These are phyloP conservation scores for Pelochelys cantorii DNA, from an alignment of 2,797 vertebrate genomes.

Conservation along the genomic window DNA sequence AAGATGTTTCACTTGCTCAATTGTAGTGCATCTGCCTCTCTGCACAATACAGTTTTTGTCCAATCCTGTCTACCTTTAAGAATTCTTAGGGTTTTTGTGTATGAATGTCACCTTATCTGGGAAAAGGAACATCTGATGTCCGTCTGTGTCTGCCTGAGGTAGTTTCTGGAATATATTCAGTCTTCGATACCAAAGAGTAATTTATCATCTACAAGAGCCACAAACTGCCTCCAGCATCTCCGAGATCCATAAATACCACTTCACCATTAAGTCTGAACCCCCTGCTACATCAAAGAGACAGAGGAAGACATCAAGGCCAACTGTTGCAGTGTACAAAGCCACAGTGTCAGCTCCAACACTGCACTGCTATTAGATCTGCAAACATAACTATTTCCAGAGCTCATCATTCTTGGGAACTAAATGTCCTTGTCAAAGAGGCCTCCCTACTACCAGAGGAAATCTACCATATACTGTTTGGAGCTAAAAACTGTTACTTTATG, in stretches of 20 bases:
- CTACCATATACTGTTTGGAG: conserved; percentile 18
- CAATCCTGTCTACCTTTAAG: conserved; percentile 27
- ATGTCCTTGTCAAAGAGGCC: conserved; percentile 12
- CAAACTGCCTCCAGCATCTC: conserved; percentile 53
- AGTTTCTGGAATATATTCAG: conserved; percentile 66
- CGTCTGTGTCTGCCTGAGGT: conserved; percentile 30
- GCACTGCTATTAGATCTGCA: not conserved
- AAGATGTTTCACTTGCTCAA: conserved; percentile 2
- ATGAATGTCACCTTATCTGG: conserved; percentile 25
- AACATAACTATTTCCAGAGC: conserved; percentile 14
- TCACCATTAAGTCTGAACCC: not conserved
- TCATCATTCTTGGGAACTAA: conserved; percentile 47
- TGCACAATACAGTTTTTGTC: conserved; percentile 61
- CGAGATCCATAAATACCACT: conserved; percentile 39
- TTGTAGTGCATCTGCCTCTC: not conserved
- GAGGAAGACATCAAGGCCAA: conserved; percentile 39
- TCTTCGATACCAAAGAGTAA: conserved; percentile 45
- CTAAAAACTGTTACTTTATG: conserved; percentile 13
- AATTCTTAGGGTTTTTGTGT: conserved; percentile 35
- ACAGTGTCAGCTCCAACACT: conserved; percentile 1
- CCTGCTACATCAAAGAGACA: conserved; percentile 40
- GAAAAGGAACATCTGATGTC: conserved; percentile 58
- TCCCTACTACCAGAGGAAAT: conserved; percentile 56
- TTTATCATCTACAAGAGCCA: conserved; percentile 58
- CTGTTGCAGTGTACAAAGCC: conserved; percentile 13